Evolutionary conservation across 2,113 vertebrate species (phyloP), one percentile per base, ranked within the genome.

Genomic region (Butorides virescens): DNA sequence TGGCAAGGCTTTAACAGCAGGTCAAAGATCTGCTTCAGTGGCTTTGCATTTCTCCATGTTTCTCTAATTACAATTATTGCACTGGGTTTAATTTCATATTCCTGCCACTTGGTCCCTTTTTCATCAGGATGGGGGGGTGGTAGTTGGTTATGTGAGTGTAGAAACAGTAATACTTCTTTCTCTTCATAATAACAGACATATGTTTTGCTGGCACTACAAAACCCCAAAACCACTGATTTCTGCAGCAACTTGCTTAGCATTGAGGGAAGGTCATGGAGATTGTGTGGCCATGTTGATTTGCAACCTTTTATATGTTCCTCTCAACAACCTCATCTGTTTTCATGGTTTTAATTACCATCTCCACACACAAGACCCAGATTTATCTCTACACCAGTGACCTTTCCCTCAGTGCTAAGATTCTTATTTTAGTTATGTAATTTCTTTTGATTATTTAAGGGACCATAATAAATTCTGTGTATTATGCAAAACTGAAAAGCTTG

Each of bases 341-440:
- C 66, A 42, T 70, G 42, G 53, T 42, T 96, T 90, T 94, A 95
- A 94, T 90, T 90, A 82, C 66, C 37, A 44, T 55, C 39, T 73
- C n/a, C 83, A 56, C 37, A 46, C 55, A 78, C 6, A 89, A 84
- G 65, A 65, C 21, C 1, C 36, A 86, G 68, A 90, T 86, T 96
- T 93, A 66, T 83, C 53, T 93, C 59, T 88, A 68, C 22, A 29
- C 22, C 15, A 58, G 6, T 29, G 58, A 90, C 84, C 53, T 79
- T 79, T 74, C 16, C 11, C 34, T n/a, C 23, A 32, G 14, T 66
- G 46, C 36, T 86, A 79, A 92, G 68, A 76, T 86, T 73, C 55
- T 86, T 88, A 67, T 49, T 95, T 90, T 34, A 77, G 19, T 95
- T 86, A 25, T 84, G 50, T 61, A 71, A 91, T 88, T 91, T 88